Evolutionary conservation across 2,113 vertebrate genomes (phyloP), one percentile per base, ranked within the genome.

Genomic region (Xiphorhynchus elegans): DNA sequence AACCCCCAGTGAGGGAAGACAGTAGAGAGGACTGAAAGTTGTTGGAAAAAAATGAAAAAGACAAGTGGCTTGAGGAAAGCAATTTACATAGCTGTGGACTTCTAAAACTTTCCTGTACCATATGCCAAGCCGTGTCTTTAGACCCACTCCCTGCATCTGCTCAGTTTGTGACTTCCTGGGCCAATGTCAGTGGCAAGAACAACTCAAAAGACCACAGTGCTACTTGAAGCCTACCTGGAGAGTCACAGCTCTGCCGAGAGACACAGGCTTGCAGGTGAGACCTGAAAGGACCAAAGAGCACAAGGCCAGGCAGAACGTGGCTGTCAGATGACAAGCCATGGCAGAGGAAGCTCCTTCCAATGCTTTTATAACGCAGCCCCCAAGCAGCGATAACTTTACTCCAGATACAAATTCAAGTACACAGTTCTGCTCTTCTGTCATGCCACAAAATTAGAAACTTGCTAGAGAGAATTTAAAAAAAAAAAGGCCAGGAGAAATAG

Each of bases 41-140:
- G 16, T 40, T 11, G 3, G 9, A 11, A 5, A 0, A 0, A 14
- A 33, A 53, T 39, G 17, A 53, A n/a, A 14, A n/a, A 44, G 3
- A 46, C 20, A 85, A 79, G 37, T 1, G 0, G 31, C 23, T 80
- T 17, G 18, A 86, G 44, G 20, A 86, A 84, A 63, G 15, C 0
- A 0, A 70, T 81, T 78, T 55, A 47, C 8, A 2, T 6, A 84
- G 29, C 31, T 18, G 31, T 17, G 17, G 7, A 10, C 29, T 77
- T 91, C 9, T 33, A 42, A 63, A 73, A 39, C 18, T 33, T 60
- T 63, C n/a, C 55, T 69, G 74, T 50, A 39, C 8, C 24, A 20
- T 4, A 58, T 0, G 1, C 29, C 33, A 37, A 55, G 11, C 35
- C 33, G 26, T 7, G 6, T 14, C 44, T 40, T 37, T 73, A 74